Conservation (phyloP, 2,888 invertebrate species). For the Aleiodes leptofemur region DNA sequence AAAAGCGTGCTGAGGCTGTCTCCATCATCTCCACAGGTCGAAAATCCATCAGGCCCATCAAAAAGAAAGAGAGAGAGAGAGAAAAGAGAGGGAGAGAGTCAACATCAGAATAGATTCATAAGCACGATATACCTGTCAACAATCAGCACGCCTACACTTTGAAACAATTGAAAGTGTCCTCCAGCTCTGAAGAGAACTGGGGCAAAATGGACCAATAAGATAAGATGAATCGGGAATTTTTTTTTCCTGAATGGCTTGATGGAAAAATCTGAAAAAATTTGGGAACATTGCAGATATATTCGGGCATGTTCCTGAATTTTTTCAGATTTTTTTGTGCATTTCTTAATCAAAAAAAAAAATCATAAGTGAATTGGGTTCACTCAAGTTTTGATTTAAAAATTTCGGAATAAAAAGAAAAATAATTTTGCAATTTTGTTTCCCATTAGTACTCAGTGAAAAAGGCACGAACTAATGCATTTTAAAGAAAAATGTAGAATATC, state of each 20-base stretch:
- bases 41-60: conserved; percentile 15
- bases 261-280: too few species aligned
- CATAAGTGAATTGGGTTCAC: too few species aligned
- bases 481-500: too few species aligned
- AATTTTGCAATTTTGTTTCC: neutral
- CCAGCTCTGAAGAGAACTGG: neutral
- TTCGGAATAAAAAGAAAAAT: neutral
- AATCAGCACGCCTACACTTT: conserved; percentile 7
- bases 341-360: too few species aligned
- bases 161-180: conserved; percentile 27
- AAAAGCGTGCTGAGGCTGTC: conserved; percentile 20
- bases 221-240: too few species aligned
- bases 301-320: too few species aligned
- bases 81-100: too few species aligned
- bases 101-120: conserved; percentile 2
- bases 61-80: neutral
- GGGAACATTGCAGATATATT: too few species aligned
- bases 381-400: conserved; percentile 1
- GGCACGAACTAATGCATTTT: too few species aligned
- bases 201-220: too few species aligned
- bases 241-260: too few species aligned
- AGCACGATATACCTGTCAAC: conserved; percentile 14
- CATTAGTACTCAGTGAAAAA: neutral
- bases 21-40: conserved; percentile 12
- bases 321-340: too few species aligned